A percentile compares a stretch with the other conserved stretches of the same genome.
Evolutionary conservation across 2,797 vertebrate genomes (phyloP).

Genomic region (Psittacula echo): DNA sequence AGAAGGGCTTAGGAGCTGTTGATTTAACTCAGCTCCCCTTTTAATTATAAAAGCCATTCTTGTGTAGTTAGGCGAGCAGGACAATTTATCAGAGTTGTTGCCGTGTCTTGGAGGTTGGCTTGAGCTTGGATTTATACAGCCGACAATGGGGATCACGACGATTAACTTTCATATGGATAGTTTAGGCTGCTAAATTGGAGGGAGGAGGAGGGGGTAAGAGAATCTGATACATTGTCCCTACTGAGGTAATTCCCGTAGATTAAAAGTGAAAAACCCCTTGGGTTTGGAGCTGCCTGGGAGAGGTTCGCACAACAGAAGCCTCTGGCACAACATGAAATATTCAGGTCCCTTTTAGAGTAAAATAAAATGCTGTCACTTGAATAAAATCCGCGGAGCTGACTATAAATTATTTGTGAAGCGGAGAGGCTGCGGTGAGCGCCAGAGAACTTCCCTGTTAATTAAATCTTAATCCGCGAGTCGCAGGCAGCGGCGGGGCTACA

Average conservation of each 20-base stretch:
- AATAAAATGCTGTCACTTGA: conserved; percentile 48
- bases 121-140: conserved; percentile 46
- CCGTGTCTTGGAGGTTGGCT: conserved; percentile 38
- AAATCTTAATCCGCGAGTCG: conserved; percentile 64
- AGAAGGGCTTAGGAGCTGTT: conserved; percentile 58
- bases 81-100: conserved; percentile 55
- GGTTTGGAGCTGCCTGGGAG: neutral
- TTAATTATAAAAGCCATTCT: conserved; percentile 67
- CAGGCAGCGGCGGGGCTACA: conserved; percentile 33
- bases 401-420: conserved; percentile 67
- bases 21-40: conserved; percentile 64
- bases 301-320: neutral
- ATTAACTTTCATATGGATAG: conserved; percentile 45
- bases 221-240: neutral
- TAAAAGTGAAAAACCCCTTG: neutral
- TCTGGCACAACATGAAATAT: conserved; percentile 34
- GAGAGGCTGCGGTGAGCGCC: conserved; percentile 31
- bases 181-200: conserved; percentile 2
- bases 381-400: conserved; percentile 39
- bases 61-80: conserved; percentile 51
- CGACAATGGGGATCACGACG: conserved; percentile 36
- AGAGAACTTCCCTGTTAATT: conserved; percentile 66
- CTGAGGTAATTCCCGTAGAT: neutral
- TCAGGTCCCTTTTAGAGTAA: conserved; percentile 39
- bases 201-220: neutral